phyloP scores from a whole-genome alignment of 2,888 invertebrate species.

The Tinea semifulvella region DNA sequence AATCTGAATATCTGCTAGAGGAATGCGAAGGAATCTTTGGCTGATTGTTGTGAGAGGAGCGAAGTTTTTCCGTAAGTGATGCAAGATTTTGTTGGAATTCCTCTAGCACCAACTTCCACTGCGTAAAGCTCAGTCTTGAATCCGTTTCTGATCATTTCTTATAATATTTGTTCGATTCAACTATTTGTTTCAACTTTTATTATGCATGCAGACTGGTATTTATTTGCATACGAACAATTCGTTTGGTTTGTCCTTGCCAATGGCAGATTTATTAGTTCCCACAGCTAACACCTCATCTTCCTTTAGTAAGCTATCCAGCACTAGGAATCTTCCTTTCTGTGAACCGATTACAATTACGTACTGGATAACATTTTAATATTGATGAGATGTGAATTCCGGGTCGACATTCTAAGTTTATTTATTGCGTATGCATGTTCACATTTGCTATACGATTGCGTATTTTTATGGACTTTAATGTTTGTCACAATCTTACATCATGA shows the following conservation, averaged over 20 bases:
- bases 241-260: conserved; percentile 22
- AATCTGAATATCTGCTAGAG: too few species aligned
- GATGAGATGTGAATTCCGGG: conserved; percentile 35
- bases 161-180: too few species aligned
- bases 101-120: too few species aligned
- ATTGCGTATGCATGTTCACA: conserved; percentile 4
- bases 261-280: conserved; percentile 50
- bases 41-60: too few species aligned
- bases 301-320: not conserved
- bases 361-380: conserved; percentile 30
- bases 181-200: too few species aligned
- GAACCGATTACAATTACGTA: conserved; percentile 29
- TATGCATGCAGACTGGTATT: too few species aligned
- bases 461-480: conserved; percentile 1
- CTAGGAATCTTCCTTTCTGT: conserved; percentile 34
- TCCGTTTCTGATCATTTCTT: too few species aligned
- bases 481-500: conserved; percentile 9
- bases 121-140: too few species aligned
- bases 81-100: too few species aligned
- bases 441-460: conserved; percentile 6
- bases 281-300: conserved; percentile 24
- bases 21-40: too few species aligned
- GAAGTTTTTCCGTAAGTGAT: too few species aligned
- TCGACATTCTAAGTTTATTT: conserved; percentile 19
- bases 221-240: conserved; percentile 11